phyloP scores from a whole-genome alignment of 2,113 vertebrate genomes.

The Ptyas mucosa region DNA sequence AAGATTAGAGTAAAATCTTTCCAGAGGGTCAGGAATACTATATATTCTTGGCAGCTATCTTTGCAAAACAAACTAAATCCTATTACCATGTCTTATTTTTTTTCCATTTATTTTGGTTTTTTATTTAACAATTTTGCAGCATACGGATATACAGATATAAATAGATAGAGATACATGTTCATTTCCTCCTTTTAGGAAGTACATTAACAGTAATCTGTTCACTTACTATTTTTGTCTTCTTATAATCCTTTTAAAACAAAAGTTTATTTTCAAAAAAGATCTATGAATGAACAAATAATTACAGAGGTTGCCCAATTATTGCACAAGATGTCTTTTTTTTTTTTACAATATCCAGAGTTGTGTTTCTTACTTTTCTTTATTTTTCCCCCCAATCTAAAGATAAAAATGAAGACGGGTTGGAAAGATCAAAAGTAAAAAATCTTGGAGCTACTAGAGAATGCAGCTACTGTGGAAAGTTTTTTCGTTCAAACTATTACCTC shows the following conservation, averaged over 20 bases:
- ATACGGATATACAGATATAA: not conserved
- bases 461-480: conserved; percentile 92
- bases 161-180: not conserved
- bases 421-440: conserved; percentile 81
- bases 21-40: not conserved
- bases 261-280: not conserved
- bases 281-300: not conserved
- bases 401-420: conserved; percentile 80
- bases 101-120: not conserved
- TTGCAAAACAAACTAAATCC: not conserved
- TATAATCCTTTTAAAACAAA: not conserved
- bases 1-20: not conserved
- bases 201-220: not conserved
- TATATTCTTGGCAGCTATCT: not conserved
- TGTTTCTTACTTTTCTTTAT: not conserved
- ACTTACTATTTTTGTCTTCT: not conserved
- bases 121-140: not conserved
- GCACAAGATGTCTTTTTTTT: not conserved
- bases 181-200: not conserved
- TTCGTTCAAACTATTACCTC: conserved; percentile 98
- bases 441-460: conserved; percentile 84
- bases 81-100: not conserved
- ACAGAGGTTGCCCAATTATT: not conserved
- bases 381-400: conserved; percentile 58
- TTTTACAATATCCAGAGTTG: not conserved